phyloP scores from a whole-genome alignment of 1,140 invertebrate species.

The Fopius arisanus region DNA sequence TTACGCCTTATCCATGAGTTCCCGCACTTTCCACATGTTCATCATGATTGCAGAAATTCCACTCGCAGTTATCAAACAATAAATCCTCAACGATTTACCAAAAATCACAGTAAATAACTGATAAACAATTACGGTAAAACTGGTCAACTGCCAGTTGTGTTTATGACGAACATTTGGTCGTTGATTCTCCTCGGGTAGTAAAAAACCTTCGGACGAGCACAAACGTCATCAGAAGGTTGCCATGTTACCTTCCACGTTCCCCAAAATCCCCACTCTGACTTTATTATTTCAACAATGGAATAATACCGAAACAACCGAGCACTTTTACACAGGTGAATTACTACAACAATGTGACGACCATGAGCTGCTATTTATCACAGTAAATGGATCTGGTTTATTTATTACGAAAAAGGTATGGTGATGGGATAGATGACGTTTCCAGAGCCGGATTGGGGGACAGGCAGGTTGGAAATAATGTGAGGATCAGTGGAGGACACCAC shows the following conservation, averaged over 20 bases:
- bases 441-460: neutral
- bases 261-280: constrained; percentile 21
- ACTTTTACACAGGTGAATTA: neutral
- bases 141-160: constrained; percentile 45
- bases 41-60: constrained; percentile 58
- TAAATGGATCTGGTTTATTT: neutral
- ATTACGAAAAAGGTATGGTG: neutral
- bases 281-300: constrained; percentile 3
- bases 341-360: neutral
- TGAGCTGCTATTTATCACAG: neutral
- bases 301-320: neutral
- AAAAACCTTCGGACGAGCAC: constrained; percentile 35
- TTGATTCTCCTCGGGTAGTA: constrained; percentile 13
- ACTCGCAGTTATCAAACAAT: constrained; percentile 30
- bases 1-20: constrained; percentile 96
- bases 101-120: neutral
- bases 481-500: neutral
- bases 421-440: neutral
- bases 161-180: constrained; percentile 46
- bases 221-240: constrained; percentile 59
- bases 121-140: neutral
- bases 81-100: constrained; percentile 34
- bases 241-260: constrained; percentile 56
- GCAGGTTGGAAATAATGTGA: neutral
- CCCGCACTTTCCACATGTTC: constrained; percentile 94